A percentile compares a stretch with the other conserved stretches of the same genome.
These are phyloP conservation scores for Anoplolepis gracilipes DNA, from an alignment of 1,140 invertebrate genomes.

Conservation along the genomic window DNA sequence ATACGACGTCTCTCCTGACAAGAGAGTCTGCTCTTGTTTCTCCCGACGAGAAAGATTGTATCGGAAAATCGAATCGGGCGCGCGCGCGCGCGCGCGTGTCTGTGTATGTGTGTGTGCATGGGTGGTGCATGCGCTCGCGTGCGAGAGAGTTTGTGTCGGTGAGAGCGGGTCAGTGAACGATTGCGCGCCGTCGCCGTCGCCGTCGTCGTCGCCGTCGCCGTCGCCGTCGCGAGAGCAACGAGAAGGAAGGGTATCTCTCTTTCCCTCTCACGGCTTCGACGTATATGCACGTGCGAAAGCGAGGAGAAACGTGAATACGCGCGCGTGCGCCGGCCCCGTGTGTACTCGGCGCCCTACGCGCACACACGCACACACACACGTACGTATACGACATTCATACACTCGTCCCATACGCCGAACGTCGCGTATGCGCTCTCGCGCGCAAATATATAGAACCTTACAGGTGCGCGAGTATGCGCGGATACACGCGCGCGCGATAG, in stretches of 20 bases:
- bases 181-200: constrained; percentile 53
- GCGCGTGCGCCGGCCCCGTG: constrained; percentile 66
- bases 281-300: constrained; percentile 69
- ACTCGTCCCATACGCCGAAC: too few species aligned
- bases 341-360: constrained; percentile 38
- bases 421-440: neutral
- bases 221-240: constrained; percentile 40
- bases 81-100: neutral
- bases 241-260: constrained; percentile 50
- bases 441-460: constrained; percentile 19
- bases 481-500: constrained; percentile 26
- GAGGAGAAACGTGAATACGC: constrained; percentile 69
- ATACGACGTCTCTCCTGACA: constrained; percentile 8
- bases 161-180: constrained; percentile 74
- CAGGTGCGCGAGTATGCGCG: constrained; percentile 53
- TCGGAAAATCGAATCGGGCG: constrained; percentile 64
- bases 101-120: neutral
- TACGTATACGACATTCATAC: neutral
- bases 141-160: constrained; percentile 39
- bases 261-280: constrained; percentile 6
- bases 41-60: constrained; percentile 48
- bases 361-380: neutral
- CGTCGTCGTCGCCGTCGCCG: too few species aligned
- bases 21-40: constrained; percentile 43
- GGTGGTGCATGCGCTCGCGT: neutral